A percentile compares a stretch with the other conserved stretches of the same genome.
Evolutionary conservation across 2,888 invertebrate genomes (phyloP).

Genomic region (Conus canariensis): DNA sequence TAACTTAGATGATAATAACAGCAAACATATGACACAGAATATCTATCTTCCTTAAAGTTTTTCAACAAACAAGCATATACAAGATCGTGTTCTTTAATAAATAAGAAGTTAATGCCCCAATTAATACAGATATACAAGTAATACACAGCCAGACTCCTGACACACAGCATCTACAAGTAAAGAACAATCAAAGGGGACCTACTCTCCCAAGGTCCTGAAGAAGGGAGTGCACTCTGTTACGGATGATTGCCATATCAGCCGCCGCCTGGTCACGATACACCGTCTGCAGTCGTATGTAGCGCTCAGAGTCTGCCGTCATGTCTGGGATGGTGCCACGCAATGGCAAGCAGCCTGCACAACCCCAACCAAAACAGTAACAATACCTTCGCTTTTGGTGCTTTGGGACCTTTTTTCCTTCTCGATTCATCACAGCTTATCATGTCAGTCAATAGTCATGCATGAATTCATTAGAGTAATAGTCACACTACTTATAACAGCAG

Average conservation of each 20-base stretch:
- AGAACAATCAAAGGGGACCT: constrained; percentile 41
- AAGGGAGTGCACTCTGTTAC: constrained; percentile 89
- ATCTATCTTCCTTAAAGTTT: background rate
- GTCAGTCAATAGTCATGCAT: too few species aligned
- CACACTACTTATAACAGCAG: too few species aligned
- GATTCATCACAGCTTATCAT: too few species aligned
- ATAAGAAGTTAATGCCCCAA: background rate
- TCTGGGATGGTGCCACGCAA: constrained; percentile 94
- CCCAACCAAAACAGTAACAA: background rate
- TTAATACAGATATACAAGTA: background rate
- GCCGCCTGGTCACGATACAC: constrained; percentile 90
- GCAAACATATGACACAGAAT: too few species aligned
- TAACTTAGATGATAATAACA: too few species aligned
- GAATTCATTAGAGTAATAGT: too few species aligned
- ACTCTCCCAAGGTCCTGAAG: constrained; percentile 86
- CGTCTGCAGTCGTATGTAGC: constrained; percentile 93
- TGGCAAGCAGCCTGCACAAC: constrained; percentile 83
- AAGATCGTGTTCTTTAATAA: background rate
- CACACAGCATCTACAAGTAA: constrained; percentile 41
- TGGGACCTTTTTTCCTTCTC: too few species aligned
- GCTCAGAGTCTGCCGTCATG: constrained; percentile 96
- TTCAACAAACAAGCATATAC: background rate
- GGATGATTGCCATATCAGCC: constrained; percentile 89
- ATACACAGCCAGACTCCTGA: constrained; percentile 21
- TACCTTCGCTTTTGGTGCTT: background rate